phyloP scores from a whole-genome alignment of 1,140 invertebrate species.

The Solenopsis fugax region DNA sequence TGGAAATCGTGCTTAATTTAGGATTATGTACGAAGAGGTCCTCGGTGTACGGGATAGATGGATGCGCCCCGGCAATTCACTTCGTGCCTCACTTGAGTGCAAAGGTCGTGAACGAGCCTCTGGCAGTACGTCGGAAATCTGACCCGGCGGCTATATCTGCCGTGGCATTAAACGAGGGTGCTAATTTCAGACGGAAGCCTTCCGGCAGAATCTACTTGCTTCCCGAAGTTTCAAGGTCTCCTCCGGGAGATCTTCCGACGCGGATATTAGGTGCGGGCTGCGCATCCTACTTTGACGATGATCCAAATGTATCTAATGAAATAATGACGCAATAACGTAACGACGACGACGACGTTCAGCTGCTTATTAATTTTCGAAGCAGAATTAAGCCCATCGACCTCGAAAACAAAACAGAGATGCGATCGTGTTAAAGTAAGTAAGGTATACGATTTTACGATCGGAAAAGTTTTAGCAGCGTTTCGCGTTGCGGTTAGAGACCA shows the following conservation, averaged over 20 bases:
- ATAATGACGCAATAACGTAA: not conserved
- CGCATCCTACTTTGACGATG: not conserved
- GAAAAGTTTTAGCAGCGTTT: not conserved
- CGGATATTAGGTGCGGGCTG: not conserved
- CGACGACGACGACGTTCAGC: not conserved
- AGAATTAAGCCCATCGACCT: not conserved
- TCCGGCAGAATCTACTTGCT: slow-evolving; percentile 5
- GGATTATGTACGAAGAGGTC: slow-evolving; percentile 3
- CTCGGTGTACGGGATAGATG: slow-evolving; percentile 28
- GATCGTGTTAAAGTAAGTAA: not conserved
- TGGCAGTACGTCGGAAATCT: not conserved
- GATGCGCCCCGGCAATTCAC: slow-evolving; percentile 29
- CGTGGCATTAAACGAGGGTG: slow-evolving; percentile 52
- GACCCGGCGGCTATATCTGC: slow-evolving; percentile 44
- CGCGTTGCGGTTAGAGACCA: not conserved
- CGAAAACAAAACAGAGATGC: not conserved
- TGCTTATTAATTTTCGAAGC: not conserved
- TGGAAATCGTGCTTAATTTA: slow-evolving; percentile 61
- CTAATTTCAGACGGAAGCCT: slow-evolving; percentile 63
- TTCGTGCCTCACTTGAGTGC: not conserved
- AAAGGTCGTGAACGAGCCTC: slow-evolving; percentile 45
- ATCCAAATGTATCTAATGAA: not conserved
- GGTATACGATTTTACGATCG: not conserved
- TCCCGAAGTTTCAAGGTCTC: slow-evolving; percentile 68
- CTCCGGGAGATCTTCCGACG: slow-evolving; percentile 41